These are phyloP conservation scores for Aleadryas rufinucha DNA, from an alignment of 2,113 vertebrate genomes.

Conservation along the genomic window DNA sequence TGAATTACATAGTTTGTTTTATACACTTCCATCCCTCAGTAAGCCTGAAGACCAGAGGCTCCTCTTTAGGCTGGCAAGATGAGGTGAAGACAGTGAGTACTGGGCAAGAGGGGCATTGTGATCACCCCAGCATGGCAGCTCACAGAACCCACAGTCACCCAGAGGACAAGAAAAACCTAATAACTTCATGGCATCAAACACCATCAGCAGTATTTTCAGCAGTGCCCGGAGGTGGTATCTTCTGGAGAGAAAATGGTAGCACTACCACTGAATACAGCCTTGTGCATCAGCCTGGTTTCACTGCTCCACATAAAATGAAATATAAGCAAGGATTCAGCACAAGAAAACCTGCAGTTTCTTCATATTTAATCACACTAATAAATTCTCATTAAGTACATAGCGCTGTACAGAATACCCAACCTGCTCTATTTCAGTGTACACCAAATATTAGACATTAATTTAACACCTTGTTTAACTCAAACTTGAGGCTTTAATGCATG, in stretches of 20 bases:
- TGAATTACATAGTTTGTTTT: background rate
- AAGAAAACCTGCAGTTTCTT: background rate
- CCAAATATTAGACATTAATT: background rate
- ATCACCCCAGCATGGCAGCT: background rate
- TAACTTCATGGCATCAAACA: background rate
- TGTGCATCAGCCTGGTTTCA: background rate
- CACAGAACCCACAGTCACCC: background rate
- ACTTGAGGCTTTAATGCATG: background rate
- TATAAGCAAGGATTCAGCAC: background rate
- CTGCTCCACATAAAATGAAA: background rate
- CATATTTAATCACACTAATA: background rate
- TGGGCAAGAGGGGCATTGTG: fast-evolving
- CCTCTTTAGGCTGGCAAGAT: background rate
- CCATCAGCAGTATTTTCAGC: background rate
- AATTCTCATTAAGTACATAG: background rate
- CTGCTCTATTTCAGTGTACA: background rate
- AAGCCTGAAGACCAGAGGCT: background rate
- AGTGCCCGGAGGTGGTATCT: background rate
- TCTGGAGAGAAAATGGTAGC: background rate
- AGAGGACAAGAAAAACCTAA: background rate
- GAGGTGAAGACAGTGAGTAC: background rate
- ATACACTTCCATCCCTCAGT: fast-evolving
- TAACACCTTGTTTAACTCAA: background rate
- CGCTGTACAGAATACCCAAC: background rate
- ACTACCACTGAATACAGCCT: background rate